phyloP scores from a whole-genome alignment of 2,113 vertebrate species.

The Struthidea cinerea region DNA sequence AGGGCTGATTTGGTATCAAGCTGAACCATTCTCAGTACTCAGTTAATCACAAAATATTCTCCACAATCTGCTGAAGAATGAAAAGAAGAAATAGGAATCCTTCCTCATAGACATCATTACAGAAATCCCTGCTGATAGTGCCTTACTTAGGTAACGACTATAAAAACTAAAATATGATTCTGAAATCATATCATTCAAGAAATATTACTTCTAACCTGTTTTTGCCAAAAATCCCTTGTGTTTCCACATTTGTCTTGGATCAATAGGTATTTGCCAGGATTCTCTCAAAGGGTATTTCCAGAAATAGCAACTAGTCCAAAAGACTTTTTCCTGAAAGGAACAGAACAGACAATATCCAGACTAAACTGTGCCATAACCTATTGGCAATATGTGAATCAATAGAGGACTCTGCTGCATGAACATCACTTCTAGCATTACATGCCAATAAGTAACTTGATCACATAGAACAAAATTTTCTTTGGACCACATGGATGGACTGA shows the following conservation, averaged over 20 bases:
- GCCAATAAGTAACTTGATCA: neutral
- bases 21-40: neutral
- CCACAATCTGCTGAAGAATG: neutral
- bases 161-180: neutral
- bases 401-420: neutral
- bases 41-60: neutral
- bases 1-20: neutral
- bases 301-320: neutral
- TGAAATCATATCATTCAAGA: neutral
- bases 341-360: neutral
- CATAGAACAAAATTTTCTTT: neutral
- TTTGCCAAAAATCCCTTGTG: neutral
- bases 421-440: neutral
- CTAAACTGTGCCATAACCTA: neutral
- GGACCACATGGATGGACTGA: neutral
- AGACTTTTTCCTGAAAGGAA: neutral
- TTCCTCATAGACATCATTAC: neutral
- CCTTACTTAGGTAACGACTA: neutral
- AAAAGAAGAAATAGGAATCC: neutral
- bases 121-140: neutral
- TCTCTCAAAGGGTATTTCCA: neutral
- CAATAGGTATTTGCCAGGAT: neutral
- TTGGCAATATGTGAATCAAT: neutral
- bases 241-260: neutral
- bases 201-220: neutral